Evolutionary conservation across 1,140 invertebrate genomes (phyloP).

Genomic region (Asbolus verrucosus): DNA sequence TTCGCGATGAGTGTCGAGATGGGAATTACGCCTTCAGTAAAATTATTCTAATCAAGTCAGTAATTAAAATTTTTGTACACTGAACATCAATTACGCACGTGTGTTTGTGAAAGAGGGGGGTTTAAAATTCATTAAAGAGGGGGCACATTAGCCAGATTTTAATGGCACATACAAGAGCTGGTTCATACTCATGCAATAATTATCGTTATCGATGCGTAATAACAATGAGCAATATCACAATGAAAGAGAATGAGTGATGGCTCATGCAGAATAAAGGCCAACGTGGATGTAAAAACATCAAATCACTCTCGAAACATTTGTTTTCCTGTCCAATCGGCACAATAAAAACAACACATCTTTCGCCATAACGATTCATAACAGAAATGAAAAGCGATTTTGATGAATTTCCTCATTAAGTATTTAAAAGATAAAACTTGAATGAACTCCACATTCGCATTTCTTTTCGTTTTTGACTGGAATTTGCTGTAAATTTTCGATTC

Average conservation of each 20-base stretch:
- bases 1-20: too few relatives aligned
- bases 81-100: too few relatives aligned
- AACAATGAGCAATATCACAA: conserved; percentile 47
- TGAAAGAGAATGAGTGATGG: conserved; percentile 52
- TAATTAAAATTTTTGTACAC: too few relatives aligned
- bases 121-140: neutral
- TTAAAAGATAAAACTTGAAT: neutral
- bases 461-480: neutral
- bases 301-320: conserved; percentile 57
- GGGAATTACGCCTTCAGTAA: too few relatives aligned
- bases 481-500: neutral
- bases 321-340: conserved; percentile 53
- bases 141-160: neutral
- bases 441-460: neutral
- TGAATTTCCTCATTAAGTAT: conserved; percentile 44
- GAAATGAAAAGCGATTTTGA: conserved; percentile 49
- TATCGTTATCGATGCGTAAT: conserved; percentile 47
- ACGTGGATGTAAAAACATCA: conserved; percentile 54
- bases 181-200: conserved; percentile 38
- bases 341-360: conserved; percentile 54
- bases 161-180: conserved; percentile 1
- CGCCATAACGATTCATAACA: conserved; percentile 46
- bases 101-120: neutral
- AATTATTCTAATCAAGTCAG: too few relatives aligned
- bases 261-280: conserved; percentile 48